phyloP scores from a whole-genome alignment of 2,888 invertebrate species.

The Trichacis sp. region DNA sequence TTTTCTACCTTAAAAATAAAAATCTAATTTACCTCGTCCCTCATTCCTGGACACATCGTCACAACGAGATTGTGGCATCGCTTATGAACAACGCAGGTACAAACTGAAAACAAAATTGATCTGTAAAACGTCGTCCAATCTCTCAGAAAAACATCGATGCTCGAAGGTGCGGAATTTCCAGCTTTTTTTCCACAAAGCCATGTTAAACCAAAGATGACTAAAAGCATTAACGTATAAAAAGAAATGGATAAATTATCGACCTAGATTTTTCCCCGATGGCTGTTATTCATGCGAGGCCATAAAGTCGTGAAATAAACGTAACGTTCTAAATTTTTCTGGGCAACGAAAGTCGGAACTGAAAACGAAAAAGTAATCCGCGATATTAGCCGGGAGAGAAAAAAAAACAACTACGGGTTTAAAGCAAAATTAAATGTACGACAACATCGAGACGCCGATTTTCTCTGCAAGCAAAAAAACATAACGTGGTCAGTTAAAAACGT shows the following conservation, averaged over 20 bases:
- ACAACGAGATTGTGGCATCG: slow-evolving; percentile 97
- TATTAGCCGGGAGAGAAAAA: no score
- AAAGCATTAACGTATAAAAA: slow-evolving; percentile 1
- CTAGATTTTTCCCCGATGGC: neutral
- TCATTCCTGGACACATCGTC: slow-evolving; percentile 98
- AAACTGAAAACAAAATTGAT: slow-evolving; percentile 77
- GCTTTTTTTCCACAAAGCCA: slow-evolving; percentile 9
- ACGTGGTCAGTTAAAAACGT: slow-evolving; percentile 66
- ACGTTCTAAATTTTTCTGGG: no score
- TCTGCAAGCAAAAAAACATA: slow-evolving; percentile 58
- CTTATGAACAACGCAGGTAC: slow-evolving; percentile 99
- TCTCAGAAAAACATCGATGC: slow-evolving; percentile 22
- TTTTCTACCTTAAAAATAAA: no score
- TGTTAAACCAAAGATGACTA: neutral
- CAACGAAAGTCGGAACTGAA: no score
- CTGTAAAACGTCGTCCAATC: slow-evolving; percentile 7
- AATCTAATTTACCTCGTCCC: slow-evolving; percentile 78
- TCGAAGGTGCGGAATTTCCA: slow-evolving; percentile 25
- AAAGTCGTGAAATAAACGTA: no score
- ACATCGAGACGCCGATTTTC: slow-evolving; percentile 46
- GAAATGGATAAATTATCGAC: neutral
- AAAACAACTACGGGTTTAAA: no score
- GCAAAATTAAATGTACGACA: slow-evolving; percentile 26
- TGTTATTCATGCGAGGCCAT: no score
- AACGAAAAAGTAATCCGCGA: no score